Evolutionary conservation across 2,797 vertebrate species (phyloP).

Genomic region (Lepus townsendii): DNA sequence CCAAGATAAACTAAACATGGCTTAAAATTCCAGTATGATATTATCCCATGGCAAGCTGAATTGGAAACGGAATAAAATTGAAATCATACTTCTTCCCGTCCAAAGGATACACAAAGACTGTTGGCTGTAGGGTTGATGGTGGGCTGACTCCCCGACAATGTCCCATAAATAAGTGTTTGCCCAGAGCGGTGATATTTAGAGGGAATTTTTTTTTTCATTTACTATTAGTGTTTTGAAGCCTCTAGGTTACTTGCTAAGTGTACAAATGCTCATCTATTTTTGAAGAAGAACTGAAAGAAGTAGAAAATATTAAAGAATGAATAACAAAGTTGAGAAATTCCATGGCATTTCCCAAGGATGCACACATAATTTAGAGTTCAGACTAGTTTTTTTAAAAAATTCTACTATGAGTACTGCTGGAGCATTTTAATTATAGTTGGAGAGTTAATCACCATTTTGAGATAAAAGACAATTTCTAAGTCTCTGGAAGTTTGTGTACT

Average conservation of each 20-base stretch:
- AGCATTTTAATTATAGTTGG: slow-evolving; percentile 39
- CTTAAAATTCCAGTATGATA: slow-evolving; percentile 77
- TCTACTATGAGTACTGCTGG: neutral
- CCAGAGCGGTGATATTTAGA: neutral
- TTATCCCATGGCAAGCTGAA: slow-evolving; percentile 22
- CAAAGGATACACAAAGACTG: neutral
- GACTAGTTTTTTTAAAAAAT: slow-evolving; percentile 34
- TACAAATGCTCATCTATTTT: neutral
- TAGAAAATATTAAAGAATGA: neutral
- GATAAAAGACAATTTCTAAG: slow-evolving; percentile 32
- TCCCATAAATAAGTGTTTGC: neutral
- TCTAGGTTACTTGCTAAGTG: neutral
- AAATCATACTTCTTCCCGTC: slow-evolving; percentile 74
- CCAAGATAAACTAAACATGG: slow-evolving; percentile 81
- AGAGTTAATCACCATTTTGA: neutral
- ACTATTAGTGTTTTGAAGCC: neutral
- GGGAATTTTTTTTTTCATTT: neutral
- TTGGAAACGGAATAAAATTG: slow-evolving; percentile 65
- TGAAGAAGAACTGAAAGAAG: neutral
- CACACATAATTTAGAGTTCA: neutral
- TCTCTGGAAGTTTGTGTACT: neutral
- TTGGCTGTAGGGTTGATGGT: rapidly evolving
- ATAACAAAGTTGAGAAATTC: neutral
- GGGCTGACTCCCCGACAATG: rapidly evolving
- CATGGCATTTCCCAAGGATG: neutral